Evolutionary conservation across 2,888 invertebrate species (phyloP).

Genomic region (Lasioglossum marginatum): DNA sequence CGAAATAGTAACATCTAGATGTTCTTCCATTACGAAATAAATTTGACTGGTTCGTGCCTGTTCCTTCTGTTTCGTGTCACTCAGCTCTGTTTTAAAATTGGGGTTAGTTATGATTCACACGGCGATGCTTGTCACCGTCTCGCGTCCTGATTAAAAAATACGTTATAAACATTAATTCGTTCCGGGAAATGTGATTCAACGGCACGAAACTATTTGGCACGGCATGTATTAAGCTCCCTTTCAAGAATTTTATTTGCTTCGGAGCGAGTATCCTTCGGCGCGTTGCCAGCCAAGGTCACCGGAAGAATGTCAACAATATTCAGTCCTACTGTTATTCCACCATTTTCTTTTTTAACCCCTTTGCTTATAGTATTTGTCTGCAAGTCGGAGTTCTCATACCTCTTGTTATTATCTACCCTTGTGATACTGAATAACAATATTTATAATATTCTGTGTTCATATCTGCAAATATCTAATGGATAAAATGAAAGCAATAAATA

Average conservation of each 20-base stretch:
- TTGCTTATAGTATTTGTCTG: not conserved
- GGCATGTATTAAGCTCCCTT: not conserved
- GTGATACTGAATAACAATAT: not conserved
- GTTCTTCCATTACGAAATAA: not conserved
- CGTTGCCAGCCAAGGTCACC: not conserved
- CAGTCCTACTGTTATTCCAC: not conserved
- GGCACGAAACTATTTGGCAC: not conserved
- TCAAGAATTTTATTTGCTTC: not conserved
- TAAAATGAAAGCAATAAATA: not conserved
- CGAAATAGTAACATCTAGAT: not conserved
- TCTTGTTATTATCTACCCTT: not conserved
- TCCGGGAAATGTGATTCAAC: not conserved
- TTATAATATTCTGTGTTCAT: not conserved
- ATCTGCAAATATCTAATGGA: not conserved
- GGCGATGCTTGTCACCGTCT: not conserved
- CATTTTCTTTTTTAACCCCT: not conserved
- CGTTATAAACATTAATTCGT: not conserved
- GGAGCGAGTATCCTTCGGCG: not conserved
- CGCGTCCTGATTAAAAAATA: not conserved
- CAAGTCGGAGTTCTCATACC: too few relatives aligned
- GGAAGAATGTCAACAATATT: slow-evolving; percentile 24
- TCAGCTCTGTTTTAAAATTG: slow-evolving; percentile 10
- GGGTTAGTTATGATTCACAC: not conserved
- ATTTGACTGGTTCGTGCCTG: not conserved
- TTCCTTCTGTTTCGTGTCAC: not conserved